Evolutionary conservation across 2,888 invertebrate species (phyloP).

Genomic region (Acleris cristana): DNA sequence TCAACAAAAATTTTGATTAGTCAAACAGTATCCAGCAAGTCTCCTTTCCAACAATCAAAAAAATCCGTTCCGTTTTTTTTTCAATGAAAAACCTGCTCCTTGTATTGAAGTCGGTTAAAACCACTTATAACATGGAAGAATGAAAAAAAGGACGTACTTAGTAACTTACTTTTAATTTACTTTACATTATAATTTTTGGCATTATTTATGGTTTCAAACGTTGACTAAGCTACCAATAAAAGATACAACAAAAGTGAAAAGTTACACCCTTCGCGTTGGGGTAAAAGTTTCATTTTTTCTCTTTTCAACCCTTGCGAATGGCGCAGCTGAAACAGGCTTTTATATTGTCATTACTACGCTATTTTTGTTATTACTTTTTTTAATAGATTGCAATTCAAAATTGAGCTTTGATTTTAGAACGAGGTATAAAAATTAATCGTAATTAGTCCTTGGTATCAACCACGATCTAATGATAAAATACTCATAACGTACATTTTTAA

Average conservation of each 20-base stretch:
- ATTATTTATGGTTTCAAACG: background rate
- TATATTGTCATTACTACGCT: conserved; percentile 31
- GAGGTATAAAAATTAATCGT: background rate
- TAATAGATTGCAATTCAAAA: conserved; percentile 2
- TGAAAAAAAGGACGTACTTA: background rate
- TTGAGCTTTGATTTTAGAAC: background rate
- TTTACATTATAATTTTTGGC: background rate
- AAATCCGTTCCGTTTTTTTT: too few relatives aligned
- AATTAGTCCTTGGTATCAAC: too few relatives aligned
- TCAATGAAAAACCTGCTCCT: too few relatives aligned
- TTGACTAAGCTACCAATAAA: conserved; percentile 12
- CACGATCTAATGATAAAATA: too few relatives aligned
- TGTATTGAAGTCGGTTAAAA: too few relatives aligned
- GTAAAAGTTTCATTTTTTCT: conserved; percentile 28
- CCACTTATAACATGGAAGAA: too few relatives aligned
- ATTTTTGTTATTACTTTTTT: conserved; percentile 28
- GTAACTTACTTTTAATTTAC: background rate
- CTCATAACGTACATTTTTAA: too few relatives aligned
- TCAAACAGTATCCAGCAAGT: too few relatives aligned
- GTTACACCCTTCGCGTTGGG: conserved; percentile 25
- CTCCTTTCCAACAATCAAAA: too few relatives aligned
- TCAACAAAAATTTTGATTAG: too few relatives aligned
- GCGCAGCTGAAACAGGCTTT: conserved; percentile 22
- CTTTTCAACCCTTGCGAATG: conserved; percentile 31
- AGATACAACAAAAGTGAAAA: conserved; percentile 27